Conservation (phyloP, 2,113 vertebrate species). For the Petaurus breviceps region DNA sequence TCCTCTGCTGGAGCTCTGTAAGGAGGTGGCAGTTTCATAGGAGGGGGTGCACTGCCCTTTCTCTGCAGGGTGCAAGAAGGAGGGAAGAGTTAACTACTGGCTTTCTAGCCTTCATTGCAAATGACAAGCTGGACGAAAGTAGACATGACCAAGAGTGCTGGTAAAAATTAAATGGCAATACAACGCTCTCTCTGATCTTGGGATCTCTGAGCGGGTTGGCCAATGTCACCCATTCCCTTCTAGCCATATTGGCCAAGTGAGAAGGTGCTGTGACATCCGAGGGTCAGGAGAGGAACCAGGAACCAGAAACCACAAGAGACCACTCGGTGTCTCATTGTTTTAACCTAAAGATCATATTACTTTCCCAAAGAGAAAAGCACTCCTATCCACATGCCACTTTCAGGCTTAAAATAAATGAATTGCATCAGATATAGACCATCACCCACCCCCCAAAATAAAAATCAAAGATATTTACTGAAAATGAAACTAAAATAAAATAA, state of each 20-base stretch:
- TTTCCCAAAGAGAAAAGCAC: background rate
- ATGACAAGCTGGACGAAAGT: constrained; percentile 36
- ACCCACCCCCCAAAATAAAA: background rate
- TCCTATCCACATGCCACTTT: background rate
- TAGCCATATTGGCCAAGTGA: background rate
- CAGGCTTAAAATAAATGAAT: background rate
- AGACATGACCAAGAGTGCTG: background rate
- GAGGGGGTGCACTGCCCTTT: constrained; percentile 83
- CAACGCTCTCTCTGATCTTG: background rate
- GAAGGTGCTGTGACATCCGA: background rate
- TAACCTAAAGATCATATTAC: background rate
- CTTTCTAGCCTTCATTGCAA: background rate
- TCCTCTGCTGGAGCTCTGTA: constrained; percentile 81
- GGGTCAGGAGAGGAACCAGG: background rate
- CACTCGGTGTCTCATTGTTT: background rate
- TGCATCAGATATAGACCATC: background rate
- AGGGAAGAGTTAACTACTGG: constrained; percentile 8
- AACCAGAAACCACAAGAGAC: constrained; percentile 19
- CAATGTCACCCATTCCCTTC: background rate
- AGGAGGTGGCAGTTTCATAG: constrained; percentile 92
- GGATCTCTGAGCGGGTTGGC: background rate
- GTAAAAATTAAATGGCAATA: background rate
- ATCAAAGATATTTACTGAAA: background rate
- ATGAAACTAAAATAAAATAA: background rate
- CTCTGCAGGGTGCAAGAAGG: constrained; percentile 75